These are phyloP conservation scores for Atethmia centrago DNA, from an alignment of 2,888 invertebrate species.

Conservation along the genomic window DNA sequence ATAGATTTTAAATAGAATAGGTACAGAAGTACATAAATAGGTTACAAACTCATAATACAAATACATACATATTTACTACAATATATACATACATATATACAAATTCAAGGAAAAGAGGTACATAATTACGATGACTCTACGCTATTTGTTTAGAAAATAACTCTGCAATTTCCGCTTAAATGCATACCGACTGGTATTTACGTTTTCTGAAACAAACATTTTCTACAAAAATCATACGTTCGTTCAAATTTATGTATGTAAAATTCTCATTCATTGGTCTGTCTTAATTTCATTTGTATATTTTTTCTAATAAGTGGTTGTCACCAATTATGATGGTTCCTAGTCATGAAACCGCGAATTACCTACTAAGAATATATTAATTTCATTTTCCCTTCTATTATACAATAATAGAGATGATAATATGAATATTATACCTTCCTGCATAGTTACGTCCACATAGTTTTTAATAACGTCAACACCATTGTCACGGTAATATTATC, in stretches of 20 bases:
- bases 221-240: not conserved
- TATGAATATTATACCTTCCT: conserved; percentile 17
- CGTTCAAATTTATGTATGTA: not conserved
- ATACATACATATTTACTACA: too few species aligned
- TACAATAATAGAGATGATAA: not conserved
- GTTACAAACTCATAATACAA: too few species aligned
- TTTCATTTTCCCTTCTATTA: conserved; percentile 9
- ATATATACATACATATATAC: too few species aligned
- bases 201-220: not conserved
- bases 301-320: too few species aligned
- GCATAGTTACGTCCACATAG: not conserved
- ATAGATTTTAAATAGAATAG: too few species aligned
- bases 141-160: too few species aligned
- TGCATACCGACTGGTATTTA: conserved; percentile 14
- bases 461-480: conserved; percentile 18
- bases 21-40: too few species aligned
- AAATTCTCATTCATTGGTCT: not conserved
- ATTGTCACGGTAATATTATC: too few species aligned
- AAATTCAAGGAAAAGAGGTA: too few species aligned
- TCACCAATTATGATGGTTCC: not conserved
- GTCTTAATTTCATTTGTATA: not conserved
- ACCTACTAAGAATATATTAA: not conserved
- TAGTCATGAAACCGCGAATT: conserved; percentile 9
- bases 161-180: too few species aligned
- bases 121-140: too few species aligned